Evolutionary conservation across 1,140 invertebrate species (phyloP).

Genomic region (Hycleus cichorii): DNA sequence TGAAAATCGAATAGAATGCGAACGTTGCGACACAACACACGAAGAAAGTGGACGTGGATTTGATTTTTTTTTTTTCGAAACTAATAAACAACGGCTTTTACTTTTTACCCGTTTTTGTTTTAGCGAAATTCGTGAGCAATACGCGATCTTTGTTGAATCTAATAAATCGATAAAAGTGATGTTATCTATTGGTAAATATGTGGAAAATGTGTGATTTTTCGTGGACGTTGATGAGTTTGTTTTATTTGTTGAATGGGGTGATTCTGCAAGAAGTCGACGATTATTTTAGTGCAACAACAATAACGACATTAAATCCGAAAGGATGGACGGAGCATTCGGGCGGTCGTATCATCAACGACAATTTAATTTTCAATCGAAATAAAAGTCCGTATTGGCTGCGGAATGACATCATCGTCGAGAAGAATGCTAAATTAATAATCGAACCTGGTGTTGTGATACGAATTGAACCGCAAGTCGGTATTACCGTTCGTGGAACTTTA

Average conservation of each 20-base stretch:
- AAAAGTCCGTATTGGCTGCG: slow-evolving; percentile 71
- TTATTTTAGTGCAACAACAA: not conserved
- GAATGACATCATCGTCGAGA: slow-evolving; percentile 73
- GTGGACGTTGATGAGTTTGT: slow-evolving; percentile 2
- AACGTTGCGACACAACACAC: slow-evolving; percentile 5
- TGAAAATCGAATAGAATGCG: not conserved
- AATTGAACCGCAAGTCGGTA: slow-evolving; percentile 82
- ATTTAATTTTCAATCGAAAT: slow-evolving; percentile 45
- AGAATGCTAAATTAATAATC: slow-evolving; percentile 65
- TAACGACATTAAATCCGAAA: not conserved
- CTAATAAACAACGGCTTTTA: too few relatives aligned
- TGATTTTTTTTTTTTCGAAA: too few relatives aligned
- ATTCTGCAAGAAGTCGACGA: slow-evolving; percentile 8
- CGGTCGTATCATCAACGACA: slow-evolving; percentile 50
- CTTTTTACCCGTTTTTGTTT: too few relatives aligned
- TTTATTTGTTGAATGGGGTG: slow-evolving; percentile 1
- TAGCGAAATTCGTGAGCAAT: too few relatives aligned
- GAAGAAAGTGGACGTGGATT: slow-evolving; percentile 6
- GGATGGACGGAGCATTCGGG: slow-evolving; percentile 48
- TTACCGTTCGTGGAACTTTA: slow-evolving; percentile 81
- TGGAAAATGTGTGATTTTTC: slow-evolving; percentile 16
- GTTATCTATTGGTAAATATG: not conserved
- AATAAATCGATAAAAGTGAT: not conserved
- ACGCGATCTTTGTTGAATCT: too few relatives aligned
- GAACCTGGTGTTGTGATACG: slow-evolving; percentile 78